Percentiles rank a stretch among this genome's conserved stretches.
phyloP scores from a whole-genome alignment of 1,140 invertebrate species.

The Bombus pyrosoma region DNA sequence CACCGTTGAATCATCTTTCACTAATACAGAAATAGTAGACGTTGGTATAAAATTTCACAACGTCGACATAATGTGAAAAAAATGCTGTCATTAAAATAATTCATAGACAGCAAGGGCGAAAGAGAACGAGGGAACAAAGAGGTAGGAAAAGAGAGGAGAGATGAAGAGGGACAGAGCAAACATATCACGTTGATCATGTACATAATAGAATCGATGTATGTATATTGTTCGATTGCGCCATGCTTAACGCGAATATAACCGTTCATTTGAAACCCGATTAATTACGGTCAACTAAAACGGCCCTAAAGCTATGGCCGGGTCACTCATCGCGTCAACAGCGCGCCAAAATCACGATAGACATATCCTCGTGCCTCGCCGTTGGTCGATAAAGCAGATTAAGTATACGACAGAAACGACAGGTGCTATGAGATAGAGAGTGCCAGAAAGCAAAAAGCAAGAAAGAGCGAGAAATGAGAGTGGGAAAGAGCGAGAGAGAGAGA shows the following conservation, averaged over 20 bases:
- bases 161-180: constrained; percentile 16
- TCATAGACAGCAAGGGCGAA: not conserved
- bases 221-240: constrained; percentile 41
- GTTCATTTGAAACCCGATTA: constrained; percentile 60
- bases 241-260: constrained; percentile 56
- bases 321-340: constrained; percentile 37
- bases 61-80: not conserved
- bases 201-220: constrained; percentile 56
- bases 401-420: constrained; percentile 47
- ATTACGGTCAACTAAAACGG: constrained; percentile 62
- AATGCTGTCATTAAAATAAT: constrained; percentile 25
- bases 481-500: not conserved
- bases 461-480: not conserved
- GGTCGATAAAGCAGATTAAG: constrained; percentile 56
- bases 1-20: constrained; percentile 34
- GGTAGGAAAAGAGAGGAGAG: constrained; percentile 15
- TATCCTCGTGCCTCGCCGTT: constrained; percentile 30
- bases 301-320: constrained; percentile 52
- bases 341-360: constrained; percentile 57
- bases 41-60: constrained; percentile 31
- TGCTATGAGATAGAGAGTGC: constrained; percentile 39
- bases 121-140: constrained; percentile 11
- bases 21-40: constrained; percentile 36
- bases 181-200: constrained; percentile 4
- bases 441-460: constrained; percentile 33